Conservation (phyloP, 2,888 invertebrate genomes). For the Cataglyphis albicans region DNA sequence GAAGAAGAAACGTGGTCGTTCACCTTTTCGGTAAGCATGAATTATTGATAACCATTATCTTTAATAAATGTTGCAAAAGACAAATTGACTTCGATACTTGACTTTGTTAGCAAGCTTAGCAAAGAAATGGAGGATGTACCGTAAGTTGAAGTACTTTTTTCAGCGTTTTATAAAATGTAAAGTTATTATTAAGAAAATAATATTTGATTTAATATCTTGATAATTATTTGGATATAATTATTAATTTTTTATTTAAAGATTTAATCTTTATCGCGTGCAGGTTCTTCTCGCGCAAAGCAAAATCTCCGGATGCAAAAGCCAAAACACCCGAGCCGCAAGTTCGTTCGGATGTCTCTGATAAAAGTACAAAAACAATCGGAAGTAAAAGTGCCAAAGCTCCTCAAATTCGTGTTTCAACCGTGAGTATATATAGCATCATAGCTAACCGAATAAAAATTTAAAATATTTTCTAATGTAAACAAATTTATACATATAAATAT, state of each 20-base stretch:
- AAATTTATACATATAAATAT: background rate
- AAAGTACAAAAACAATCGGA: constrained; percentile 76
- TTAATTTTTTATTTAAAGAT: background rate
- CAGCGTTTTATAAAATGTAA: background rate
- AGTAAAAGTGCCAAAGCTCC: constrained; percentile 79
- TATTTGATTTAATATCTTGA: background rate
- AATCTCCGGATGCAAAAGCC: constrained; percentile 88
- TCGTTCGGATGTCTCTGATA: constrained; percentile 83
- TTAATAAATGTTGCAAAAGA: background rate
- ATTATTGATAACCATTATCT: background rate
- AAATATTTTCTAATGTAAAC: background rate
- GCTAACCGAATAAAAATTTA: constrained; percentile 26
- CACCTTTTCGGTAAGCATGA: constrained; percentile 93
- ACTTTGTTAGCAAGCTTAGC: constrained; percentile 81
- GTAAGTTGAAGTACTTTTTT: constrained; percentile 76
- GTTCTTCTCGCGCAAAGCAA: constrained; percentile 94
- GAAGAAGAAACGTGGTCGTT: constrained; percentile 94
- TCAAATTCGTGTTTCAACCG: constrained; percentile 85
- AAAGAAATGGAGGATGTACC: constrained; percentile 82
- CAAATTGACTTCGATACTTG: constrained; percentile 47
- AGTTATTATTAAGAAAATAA: background rate
- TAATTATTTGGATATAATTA: background rate
- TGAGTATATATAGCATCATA: constrained; percentile 66
- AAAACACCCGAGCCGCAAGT: constrained; percentile 90
- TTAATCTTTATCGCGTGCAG: constrained; percentile 84